Percentiles rank a stretch among this genome's conserved stretches.
Evolutionary conservation across 2,797 vertebrate species (phyloP).

Genomic region (Lateolabrax maculatus): DNA sequence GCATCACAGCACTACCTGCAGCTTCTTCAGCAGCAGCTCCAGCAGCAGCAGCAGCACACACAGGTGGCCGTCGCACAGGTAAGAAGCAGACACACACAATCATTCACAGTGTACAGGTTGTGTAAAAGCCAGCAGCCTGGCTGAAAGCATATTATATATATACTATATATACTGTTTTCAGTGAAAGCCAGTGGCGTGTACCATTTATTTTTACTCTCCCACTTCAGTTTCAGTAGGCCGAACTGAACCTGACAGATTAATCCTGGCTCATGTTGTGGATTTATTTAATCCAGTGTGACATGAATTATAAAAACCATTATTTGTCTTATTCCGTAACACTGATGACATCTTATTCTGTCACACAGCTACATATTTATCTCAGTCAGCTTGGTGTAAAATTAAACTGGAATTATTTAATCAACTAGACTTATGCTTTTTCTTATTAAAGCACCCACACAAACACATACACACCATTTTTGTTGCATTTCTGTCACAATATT

Average conservation of each 20-base stretch:
- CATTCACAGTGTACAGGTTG: neutral
- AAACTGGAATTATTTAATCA: neutral
- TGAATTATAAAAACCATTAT: conserved; percentile 1
- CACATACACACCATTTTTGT: neutral
- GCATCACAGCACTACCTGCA: conserved; percentile 90
- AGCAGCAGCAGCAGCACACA: conserved; percentile 91
- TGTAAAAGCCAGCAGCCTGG: neutral
- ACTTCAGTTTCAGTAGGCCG: neutral
- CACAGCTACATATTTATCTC: neutral
- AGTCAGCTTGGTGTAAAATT: neutral
- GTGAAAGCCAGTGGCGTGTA: neutral
- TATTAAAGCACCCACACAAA: neutral
- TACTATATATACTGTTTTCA: too few species aligned
- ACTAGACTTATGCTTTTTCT: neutral
- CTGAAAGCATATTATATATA: neutral
- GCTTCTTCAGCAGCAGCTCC: conserved; percentile 91
- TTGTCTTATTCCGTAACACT: neutral
- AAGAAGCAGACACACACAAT: neutral
- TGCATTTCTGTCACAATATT: neutral
- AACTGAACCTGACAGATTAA: neutral
- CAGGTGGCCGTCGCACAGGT: conserved; percentile 91
- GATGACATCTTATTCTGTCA: neutral
- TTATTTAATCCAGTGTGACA: neutral
- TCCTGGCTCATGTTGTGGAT: neutral
- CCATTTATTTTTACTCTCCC: neutral